Conservation (phyloP, 2,797 vertebrate species). For the Argyrosomus regius region DNA sequence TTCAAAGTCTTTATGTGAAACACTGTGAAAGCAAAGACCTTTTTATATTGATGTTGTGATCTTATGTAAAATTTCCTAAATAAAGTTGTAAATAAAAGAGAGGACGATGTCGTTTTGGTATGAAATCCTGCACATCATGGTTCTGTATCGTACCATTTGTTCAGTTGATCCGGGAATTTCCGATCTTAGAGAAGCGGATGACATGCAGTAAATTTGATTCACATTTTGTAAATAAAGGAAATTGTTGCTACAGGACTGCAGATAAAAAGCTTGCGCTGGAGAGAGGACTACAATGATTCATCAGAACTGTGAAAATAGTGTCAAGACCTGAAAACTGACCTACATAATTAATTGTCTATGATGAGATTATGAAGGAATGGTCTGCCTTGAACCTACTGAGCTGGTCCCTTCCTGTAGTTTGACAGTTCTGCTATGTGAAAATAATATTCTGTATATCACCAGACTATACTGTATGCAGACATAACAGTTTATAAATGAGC, state of each 20-base stretch:
- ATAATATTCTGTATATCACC: neutral
- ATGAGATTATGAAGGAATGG: conserved; percentile 23
- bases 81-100: conserved; percentile 63
- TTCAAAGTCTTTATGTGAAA: conserved; percentile 43
- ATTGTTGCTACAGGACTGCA: neutral
- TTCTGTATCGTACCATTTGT: neutral
- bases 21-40: conserved; percentile 63
- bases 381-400: conserved; percentile 5
- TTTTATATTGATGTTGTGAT: conserved; percentile 52
- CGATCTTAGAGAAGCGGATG: neutral
- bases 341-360: conserved; percentile 28
- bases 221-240: conserved; percentile 39
- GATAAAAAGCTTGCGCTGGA: conserved; percentile 35
- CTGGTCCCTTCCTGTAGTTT: neutral
- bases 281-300: conserved; percentile 36
- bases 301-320: conserved; percentile 48
- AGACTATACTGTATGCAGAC: neutral
- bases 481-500: neutral
- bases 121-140: neutral
- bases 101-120: neutral
- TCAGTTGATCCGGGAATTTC: neutral
- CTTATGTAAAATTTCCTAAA: conserved; percentile 52
- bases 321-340: conserved; percentile 34
- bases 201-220: neutral
- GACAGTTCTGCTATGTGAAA: neutral